phyloP scores from a whole-genome alignment of 2,797 vertebrate genomes.

The Sarcophilus harrisii region DNA sequence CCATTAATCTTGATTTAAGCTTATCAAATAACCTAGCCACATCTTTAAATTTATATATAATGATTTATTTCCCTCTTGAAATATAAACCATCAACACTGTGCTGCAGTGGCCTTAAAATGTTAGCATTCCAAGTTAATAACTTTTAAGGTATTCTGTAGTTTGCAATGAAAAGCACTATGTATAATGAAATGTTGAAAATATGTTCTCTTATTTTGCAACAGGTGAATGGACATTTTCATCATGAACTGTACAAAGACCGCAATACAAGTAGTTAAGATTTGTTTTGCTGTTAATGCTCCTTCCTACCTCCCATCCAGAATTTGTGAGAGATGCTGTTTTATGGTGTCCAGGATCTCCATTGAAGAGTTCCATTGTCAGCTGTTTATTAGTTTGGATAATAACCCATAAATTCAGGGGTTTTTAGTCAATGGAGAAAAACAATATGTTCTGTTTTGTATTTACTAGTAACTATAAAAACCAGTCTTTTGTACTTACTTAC shows the following conservation, averaged over 20 bases:
- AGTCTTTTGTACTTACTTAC: constrained; percentile 47
- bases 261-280: not conserved
- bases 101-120: constrained; percentile 36
- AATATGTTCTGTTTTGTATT: constrained; percentile 47
- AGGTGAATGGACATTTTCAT: constrained; percentile 26
- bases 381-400: constrained; percentile 18
- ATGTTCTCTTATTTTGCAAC: constrained; percentile 5
- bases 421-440: constrained; percentile 25
- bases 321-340: constrained; percentile 22
- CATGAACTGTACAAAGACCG: not conserved
- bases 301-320: not conserved
- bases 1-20: constrained; percentile 42
- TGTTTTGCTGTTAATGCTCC: constrained; percentile 22
- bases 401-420: constrained; percentile 15
- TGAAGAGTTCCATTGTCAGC: not conserved
- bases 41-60: constrained; percentile 45
- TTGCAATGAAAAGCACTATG: not conserved
- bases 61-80: constrained; percentile 23
- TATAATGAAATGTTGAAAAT: constrained; percentile 35
- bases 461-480: constrained; percentile 41
- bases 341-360: not conserved
- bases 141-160: constrained; percentile 32
- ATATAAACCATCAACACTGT: not conserved
- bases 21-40: constrained; percentile 31
- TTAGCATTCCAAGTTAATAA: constrained; percentile 10